A percentile compares a stretch with the other conserved stretches of the same genome.
Evolutionary conservation across 2,888 invertebrate species (phyloP).

Genomic region (Oxytorus armatus): DNA sequence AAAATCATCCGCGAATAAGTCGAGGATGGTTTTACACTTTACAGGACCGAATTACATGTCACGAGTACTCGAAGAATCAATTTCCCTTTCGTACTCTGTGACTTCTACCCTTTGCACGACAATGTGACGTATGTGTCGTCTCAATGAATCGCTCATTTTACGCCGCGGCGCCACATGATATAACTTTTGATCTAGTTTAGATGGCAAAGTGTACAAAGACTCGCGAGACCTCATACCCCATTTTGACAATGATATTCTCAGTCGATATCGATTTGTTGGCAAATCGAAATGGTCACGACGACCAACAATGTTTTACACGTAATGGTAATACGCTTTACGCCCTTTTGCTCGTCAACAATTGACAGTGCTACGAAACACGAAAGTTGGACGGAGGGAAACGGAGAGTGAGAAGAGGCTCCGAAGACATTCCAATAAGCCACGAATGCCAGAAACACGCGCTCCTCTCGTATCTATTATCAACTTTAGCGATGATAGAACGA

Average conservation of each 20-base stretch:
- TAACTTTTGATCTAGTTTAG: too few species aligned
- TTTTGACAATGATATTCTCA: too few species aligned
- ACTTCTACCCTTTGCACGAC: background rate
- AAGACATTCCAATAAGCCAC: constrained; percentile 61
- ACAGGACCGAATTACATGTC: background rate
- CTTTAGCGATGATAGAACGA: constrained; percentile 47
- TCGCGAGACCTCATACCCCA: too few species aligned
- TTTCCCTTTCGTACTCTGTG: constrained; percentile 15
- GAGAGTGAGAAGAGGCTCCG: background rate
- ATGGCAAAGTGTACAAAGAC: too few species aligned
- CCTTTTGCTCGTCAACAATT: background rate
- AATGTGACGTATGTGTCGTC: constrained; percentile 21
- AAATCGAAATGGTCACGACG: too few species aligned
- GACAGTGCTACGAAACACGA: background rate
- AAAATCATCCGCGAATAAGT: background rate
- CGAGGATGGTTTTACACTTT: background rate
- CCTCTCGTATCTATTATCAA: constrained; percentile 55
- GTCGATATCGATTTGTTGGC: too few species aligned
- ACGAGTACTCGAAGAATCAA: constrained; percentile 18
- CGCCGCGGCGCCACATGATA: too few species aligned
- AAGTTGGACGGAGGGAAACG: constrained; percentile 34
- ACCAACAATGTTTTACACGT: too few species aligned
- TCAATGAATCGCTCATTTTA: background rate
- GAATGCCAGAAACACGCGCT: constrained; percentile 53
- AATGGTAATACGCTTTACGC: too few species aligned